Evolutionary conservation across 23 tunicate species (phyloP), one percentile per base, ranked within the genome.

Genomic region (Ciona savignyi): DNA sequence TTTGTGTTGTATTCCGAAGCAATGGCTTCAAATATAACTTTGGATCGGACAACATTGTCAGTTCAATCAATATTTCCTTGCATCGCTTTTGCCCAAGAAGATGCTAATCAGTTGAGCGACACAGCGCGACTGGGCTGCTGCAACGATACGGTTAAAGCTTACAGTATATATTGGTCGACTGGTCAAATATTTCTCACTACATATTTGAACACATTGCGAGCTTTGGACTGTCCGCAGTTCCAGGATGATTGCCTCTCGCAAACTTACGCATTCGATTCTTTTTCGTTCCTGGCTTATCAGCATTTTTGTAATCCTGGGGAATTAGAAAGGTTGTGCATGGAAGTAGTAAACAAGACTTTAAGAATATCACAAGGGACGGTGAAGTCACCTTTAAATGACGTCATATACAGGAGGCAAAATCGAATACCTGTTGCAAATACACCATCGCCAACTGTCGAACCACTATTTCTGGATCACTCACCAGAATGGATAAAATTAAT

Each of bases 101-200:
- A 42, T 15, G 15, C 56, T 42, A 6, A 9, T 6, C 9, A 15
- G 11, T 42, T 42, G 15, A 9, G 11, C 9, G 15, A 9, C 56
- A 15, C 15, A 15, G 56, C 9, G 11, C 56, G 56, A 9, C 9
- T 42, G 11, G 11, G 56, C 9, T 42, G 56, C 15, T 42, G 56
- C 56, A 42, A 42, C 15, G 56, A 42, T 15, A 42, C 56, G 15
- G 56, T 42, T 9, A 15, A 9, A 42, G 56, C 15, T 42, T 42
- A 42, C 56, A 42, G 15, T 42, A 9, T 9, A 15, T 27, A 25
- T 25, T 67, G 71, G 71, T 27, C 71, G 71, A 67, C 32, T 30
- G 71, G 71, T 28, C 32, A 67, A 67, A 67, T 26, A 33, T 31
- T 67, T 33, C 72, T 67, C 29, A 64, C 68, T 6, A 42, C 56